These are phyloP conservation scores for Datnioides undecimradiatus DNA, from an alignment of 2,113 vertebrate species.

Conservation along the genomic window DNA sequence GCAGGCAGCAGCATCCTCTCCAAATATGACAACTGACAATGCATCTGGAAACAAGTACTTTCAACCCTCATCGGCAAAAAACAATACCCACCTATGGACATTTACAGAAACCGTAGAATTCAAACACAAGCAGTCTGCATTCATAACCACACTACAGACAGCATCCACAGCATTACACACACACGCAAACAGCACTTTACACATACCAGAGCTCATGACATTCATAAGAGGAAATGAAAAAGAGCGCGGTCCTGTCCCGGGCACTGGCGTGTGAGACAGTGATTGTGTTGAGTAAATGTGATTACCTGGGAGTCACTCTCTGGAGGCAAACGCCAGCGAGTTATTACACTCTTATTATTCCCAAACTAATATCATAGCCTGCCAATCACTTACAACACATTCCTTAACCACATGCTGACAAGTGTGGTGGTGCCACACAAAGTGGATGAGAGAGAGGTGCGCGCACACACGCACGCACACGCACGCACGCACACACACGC, in stretches of 20 bases:
- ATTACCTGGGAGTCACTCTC: slow-evolving; percentile 73
- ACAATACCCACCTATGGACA: not conserved
- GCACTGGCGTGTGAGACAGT: slow-evolving; percentile 49
- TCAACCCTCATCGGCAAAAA: not conserved
- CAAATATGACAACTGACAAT: not conserved
- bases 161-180: slow-evolving; percentile 8
- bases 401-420: slow-evolving; percentile 61
- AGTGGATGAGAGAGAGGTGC: not conserved
- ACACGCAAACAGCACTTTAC: slow-evolving; percentile 19
- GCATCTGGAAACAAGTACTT: not conserved
- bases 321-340: slow-evolving; percentile 59
- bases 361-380: slow-evolving; percentile 76
- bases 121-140: slow-evolving; percentile 27
- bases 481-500: not conserved
- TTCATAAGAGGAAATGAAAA: slow-evolving; percentile 76
- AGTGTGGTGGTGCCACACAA: slow-evolving; percentile 9
- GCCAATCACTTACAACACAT: slow-evolving; percentile 66
- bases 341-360: slow-evolving; percentile 77
- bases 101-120: slow-evolving; percentile 4
- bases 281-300: slow-evolving; percentile 74
- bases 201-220: slow-evolving; percentile 44
- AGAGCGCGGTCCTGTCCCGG: slow-evolving; percentile 45
- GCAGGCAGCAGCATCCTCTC: not conserved
- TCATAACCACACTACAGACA: slow-evolving; percentile 30
- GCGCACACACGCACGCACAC: not conserved